Conservation (phyloP, 2,888 invertebrate genomes). For the Tetragnatha montana region DNA sequence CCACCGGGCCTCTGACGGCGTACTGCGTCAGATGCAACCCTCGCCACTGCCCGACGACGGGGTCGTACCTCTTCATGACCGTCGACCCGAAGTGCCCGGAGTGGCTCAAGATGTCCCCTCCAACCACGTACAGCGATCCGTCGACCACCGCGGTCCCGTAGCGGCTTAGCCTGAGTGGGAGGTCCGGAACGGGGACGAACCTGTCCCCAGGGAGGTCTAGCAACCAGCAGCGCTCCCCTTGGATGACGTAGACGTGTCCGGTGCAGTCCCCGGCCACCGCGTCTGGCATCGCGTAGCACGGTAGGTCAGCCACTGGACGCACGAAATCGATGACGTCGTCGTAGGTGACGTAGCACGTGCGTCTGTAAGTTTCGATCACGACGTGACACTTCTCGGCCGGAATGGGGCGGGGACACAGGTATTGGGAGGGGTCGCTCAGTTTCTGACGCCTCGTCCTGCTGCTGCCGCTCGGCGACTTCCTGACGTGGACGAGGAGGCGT, state of each 20-base stretch:
- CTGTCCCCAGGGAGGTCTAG: background rate
- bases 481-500: background rate
- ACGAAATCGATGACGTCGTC: background rate
- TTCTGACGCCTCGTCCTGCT: background rate
- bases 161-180: background rate
- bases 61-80: background rate
- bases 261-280: background rate
- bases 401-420: background rate
- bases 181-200: background rate
- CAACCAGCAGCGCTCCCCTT: conserved; percentile 1
- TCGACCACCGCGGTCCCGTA: background rate
- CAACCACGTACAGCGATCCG: background rate
- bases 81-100: background rate
- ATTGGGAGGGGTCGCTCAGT: background rate
- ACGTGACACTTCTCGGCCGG: background rate
- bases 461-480: background rate
- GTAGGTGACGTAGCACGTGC: background rate
- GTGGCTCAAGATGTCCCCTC: background rate
- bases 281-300: background rate
- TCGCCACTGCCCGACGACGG: background rate
- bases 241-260: background rate
- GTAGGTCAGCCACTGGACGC: background rate
- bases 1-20: background rate
- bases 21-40: background rate
- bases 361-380: background rate